Evolutionary conservation across 2,113 vertebrate species (phyloP), one percentile per base, ranked within the genome.

Genomic region (Orycteropus afer): DNA sequence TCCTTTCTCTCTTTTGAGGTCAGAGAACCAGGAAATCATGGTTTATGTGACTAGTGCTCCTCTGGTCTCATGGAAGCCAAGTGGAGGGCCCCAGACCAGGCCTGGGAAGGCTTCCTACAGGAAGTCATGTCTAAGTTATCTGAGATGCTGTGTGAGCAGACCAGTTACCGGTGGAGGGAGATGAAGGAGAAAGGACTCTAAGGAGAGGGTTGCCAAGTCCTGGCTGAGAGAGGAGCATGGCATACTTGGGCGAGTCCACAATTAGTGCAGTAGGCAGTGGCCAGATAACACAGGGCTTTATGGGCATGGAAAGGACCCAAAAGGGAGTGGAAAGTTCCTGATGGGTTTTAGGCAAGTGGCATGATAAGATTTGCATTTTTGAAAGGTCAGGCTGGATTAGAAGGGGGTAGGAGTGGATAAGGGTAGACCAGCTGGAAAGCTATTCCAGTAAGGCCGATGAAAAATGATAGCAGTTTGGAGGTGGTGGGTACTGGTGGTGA

Each of bases 241-340:
- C 11, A 7, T n/a, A 7, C 4, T 51, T 0, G 0, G 6, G n/a
- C 34, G 5, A 2, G 0, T 34, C 57, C 3, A 13, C 0, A 0
- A 34, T 18, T 6, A 4, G 42, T 3, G 7, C 82, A 0, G 45
- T 4, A 17, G 5, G 27, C 79, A 3, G 8, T 18, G 80, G 32
- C 51, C 74, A 42, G 57, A 23, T 37, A 45, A 49, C 42, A 5
- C 37, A 55, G n/a, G 47, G 83, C 73, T 29, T 37, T 6, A 27
- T 37, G 51, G 57, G 42, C 91, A 29, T 0, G 1, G 40, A 15
- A 67, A 29, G 42, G 61, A 32, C 49, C 47, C 59, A 55, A 6
- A n/a, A 59, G 67, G n/a, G 29, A 9, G 17, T 27, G 67, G 22
- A n/a, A 81, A 77, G 63, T 57, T 25, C 37, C 12, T 12, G 42